Conservation (phyloP, 1,140 invertebrate genomes). For the Drosophila ohnishii region DNA sequence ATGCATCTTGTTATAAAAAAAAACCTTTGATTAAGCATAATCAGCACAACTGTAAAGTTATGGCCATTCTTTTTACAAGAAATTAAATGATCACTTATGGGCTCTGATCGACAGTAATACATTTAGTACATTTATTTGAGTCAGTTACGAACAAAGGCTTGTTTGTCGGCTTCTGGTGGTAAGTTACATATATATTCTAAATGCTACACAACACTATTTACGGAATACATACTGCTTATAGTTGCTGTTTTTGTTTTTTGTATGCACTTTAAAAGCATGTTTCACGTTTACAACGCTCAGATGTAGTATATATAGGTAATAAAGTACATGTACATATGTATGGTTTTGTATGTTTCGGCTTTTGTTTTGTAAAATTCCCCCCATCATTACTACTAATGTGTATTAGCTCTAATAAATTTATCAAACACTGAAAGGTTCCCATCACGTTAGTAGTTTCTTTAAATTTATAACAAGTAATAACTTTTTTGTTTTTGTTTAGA, state of each 20-base stretch:
- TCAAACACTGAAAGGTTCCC: slow-evolving; percentile 71
- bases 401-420: slow-evolving; percentile 50
- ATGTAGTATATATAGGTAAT: slow-evolving; percentile 55
- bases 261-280: slow-evolving; percentile 61
- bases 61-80: too few relatives aligned
- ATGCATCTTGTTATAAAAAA: not conserved
- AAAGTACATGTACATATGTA: slow-evolving; percentile 69
- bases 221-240: slow-evolving; percentile 39
- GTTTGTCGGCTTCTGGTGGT: slow-evolving; percentile 55
- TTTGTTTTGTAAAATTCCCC: slow-evolving; percentile 63
- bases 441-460: slow-evolving; percentile 59
- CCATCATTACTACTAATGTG: slow-evolving; percentile 10
- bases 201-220: slow-evolving; percentile 72
- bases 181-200: slow-evolving; percentile 65
- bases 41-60: not conserved
- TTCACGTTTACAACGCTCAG: slow-evolving; percentile 58
- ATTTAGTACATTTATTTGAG: slow-evolving; percentile 70
- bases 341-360: slow-evolving; percentile 53
- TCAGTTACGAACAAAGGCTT: slow-evolving; percentile 58
- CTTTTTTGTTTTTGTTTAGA: slow-evolving; percentile 43
- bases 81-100: not conserved
- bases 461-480: slow-evolving; percentile 53
- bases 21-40: not conserved
- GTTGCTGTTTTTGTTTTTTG: slow-evolving; percentile 9
- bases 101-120: slow-evolving; percentile 17